These are phyloP conservation scores for Drosophila nikananu DNA, from an alignment of 1,140 invertebrate species.

Conservation along the genomic window DNA sequence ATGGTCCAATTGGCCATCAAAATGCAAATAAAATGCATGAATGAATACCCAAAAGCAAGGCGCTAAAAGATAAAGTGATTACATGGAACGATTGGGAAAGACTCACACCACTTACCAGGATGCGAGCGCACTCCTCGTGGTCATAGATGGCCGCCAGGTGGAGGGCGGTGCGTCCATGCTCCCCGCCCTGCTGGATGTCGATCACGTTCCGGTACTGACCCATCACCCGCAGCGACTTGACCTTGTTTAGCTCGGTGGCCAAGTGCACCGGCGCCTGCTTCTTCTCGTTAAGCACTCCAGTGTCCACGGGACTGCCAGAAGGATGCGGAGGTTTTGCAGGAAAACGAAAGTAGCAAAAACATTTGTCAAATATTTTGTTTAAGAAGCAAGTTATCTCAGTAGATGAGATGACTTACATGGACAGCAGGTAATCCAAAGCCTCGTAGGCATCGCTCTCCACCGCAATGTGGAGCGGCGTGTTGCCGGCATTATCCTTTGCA, in stretches of 20 bases:
- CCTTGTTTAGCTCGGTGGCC: conserved; percentile 91
- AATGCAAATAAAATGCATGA: conserved; percentile 62
- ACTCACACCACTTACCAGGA: conserved; percentile 88
- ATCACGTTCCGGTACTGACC: conserved; percentile 89
- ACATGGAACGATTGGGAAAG: conserved; percentile 39
- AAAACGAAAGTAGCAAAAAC: too few relatives aligned
- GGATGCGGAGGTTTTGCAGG: neutral
- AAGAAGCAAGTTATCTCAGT: neutral
- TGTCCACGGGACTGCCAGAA: conserved; percentile 88
- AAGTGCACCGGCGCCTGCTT: conserved; percentile 92
- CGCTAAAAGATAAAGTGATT: conserved; percentile 48
- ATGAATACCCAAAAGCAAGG: conserved; percentile 27
- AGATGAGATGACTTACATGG: conserved; percentile 88
- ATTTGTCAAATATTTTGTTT: neutral
- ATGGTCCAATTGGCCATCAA: conserved; percentile 39
- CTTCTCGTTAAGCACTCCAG: conserved; percentile 90
- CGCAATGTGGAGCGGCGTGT: conserved; percentile 93
- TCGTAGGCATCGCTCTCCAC: conserved; percentile 90
- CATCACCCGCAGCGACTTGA: conserved; percentile 89
- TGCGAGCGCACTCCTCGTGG: conserved; percentile 91
- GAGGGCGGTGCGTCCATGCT: conserved; percentile 92
- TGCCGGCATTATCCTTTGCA: conserved; percentile 90
- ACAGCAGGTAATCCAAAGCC: conserved; percentile 90
- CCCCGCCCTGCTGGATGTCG: conserved; percentile 90
- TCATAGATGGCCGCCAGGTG: conserved; percentile 94